phyloP scores from a whole-genome alignment of 2,797 vertebrate genomes.

The Buceros bicornis region DNA sequence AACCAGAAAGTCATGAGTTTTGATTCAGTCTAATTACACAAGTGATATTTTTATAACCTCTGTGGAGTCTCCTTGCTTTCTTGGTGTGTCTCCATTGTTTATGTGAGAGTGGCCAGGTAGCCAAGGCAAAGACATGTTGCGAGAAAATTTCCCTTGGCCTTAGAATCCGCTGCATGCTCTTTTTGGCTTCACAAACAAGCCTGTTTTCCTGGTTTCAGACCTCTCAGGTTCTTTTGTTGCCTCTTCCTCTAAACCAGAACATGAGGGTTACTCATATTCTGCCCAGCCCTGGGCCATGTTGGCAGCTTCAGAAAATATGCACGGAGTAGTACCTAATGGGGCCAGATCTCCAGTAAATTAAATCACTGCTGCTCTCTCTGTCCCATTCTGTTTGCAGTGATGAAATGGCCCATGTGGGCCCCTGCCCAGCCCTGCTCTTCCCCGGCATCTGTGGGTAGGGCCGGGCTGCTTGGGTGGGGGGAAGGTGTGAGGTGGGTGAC shows the following conservation, averaged over 20 bases:
- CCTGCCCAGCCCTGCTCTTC: neutral
- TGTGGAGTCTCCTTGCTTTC: slow-evolving; percentile 63
- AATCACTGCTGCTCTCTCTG: neutral
- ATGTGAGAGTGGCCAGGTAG: slow-evolving; percentile 68
- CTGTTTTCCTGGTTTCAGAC: slow-evolving; percentile 63
- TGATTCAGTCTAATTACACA: slow-evolving; percentile 78
- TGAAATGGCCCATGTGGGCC: neutral
- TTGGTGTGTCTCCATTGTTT: slow-evolving; percentile 75
- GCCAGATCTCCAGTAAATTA: neutral
- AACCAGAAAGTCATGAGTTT: slow-evolving; percentile 77
- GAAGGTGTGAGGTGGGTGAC: neutral
- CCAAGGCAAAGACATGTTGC: slow-evolving; percentile 61
- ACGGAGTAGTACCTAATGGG: neutral
- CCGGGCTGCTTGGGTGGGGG: neutral
- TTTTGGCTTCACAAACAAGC: slow-evolving; percentile 72
- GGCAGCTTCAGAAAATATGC: slow-evolving; percentile 23
- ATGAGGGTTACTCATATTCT: slow-evolving; percentile 40
- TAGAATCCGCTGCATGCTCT: slow-evolving; percentile 53
- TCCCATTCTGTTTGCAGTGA: neutral
- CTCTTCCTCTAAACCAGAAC: slow-evolving; percentile 42
- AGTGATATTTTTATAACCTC: slow-evolving; percentile 80
- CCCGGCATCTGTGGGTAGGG: neutral
- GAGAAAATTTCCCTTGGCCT: slow-evolving; percentile 37
- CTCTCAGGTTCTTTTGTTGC: slow-evolving; percentile 27
- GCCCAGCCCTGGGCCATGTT: neutral